Evolutionary conservation across 2,113 vertebrate species (phyloP), one percentile per base, ranked within the genome.

Genomic region (Hemiscyllium ocellatum): DNA sequence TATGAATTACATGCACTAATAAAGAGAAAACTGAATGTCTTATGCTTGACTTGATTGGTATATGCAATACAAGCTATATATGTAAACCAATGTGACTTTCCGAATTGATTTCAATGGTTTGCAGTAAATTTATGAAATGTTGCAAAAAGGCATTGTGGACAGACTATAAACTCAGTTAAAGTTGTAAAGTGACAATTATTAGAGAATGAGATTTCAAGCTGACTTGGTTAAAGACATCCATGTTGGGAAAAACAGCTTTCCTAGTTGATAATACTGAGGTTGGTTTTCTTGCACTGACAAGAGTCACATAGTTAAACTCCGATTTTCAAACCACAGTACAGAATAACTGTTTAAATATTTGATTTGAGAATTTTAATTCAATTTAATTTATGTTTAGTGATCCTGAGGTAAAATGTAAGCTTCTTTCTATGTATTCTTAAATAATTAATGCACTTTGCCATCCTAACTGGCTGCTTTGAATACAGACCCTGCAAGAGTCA

Each of bases 291-390:
- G 20, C 20, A 37, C 24, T 17, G 15, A 7, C 10, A 26, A 47
- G 86, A 33, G 50, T 13, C 7, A 56, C 6, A 89, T 56, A 15
- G 56, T 56, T 26, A 15, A 61, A 22, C 52, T 90, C 3, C 19
- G 87, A n/a, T 17, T 3, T 15, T 65, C 87, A 90, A 90, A 90
- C 87, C 56, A 90, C 4, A 12, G 80, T 83, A 22, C 19, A 83
- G 37, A 19, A 47, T 47, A 47, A 5, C 80, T 83, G 37, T 20
- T 83, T 83, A 42, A 83, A 20, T 83, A 83, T 29, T 90, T 90
- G 87, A 90, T 90, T 90, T 65, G 52, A 90, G 87, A 52, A 61
- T 90, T 61, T 61, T 33, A 90, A 90, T 90, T 90, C 33, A 52
- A 52, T 61, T 90, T 4, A 61, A 52, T 33, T 90, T 61, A 13